A percentile compares a stretch with the other conserved stretches of the same genome.
These are phyloP conservation scores for Habroteleia sp. DNA, from an alignment of 2,888 invertebrate species.

Conservation along the genomic window DNA sequence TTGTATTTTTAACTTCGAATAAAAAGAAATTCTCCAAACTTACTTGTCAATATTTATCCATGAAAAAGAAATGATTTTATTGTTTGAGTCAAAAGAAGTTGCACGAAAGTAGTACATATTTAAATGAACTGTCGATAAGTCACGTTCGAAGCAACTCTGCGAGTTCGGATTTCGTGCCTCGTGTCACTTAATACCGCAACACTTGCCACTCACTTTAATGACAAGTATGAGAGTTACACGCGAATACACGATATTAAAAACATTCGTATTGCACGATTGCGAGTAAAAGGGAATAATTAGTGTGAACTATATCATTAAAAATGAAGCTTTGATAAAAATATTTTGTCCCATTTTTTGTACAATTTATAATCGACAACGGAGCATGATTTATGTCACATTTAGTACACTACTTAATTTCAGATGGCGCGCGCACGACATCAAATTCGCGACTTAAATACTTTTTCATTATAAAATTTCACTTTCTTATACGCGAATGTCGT, in stretches of 20 bases:
- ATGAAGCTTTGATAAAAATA: conserved; percentile 50
- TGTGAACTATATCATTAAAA: conserved; percentile 40
- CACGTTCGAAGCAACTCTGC: conserved; percentile 1
- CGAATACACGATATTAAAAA: conserved; percentile 53
- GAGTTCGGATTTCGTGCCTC: conserved; percentile 37
- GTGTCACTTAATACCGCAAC: conserved; percentile 54
- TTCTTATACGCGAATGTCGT: too few relatives aligned
- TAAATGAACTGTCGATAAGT: conserved; percentile 45
- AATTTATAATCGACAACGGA: conserved; percentile 45
- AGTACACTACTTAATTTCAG: too few relatives aligned
- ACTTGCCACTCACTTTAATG: conserved; percentile 56
- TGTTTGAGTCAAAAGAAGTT: background rate
- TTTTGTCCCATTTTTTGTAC: conserved; percentile 51
- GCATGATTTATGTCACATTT: too few relatives aligned
- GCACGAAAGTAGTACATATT: conserved; percentile 18
- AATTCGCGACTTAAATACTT: too few relatives aligned
- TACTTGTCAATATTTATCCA: too few relatives aligned
- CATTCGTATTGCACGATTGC: conserved; percentile 50
- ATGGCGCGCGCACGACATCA: too few relatives aligned
- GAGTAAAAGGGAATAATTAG: conserved; percentile 41
- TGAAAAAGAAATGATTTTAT: background rate
- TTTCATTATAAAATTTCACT: too few relatives aligned
- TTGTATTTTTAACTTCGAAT: too few relatives aligned
- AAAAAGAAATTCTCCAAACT: too few relatives aligned
- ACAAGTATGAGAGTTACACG: conserved; percentile 57